Evolutionary conservation across 2,888 invertebrate genomes (phyloP).

Genomic region (Cyclophora albipunctata): DNA sequence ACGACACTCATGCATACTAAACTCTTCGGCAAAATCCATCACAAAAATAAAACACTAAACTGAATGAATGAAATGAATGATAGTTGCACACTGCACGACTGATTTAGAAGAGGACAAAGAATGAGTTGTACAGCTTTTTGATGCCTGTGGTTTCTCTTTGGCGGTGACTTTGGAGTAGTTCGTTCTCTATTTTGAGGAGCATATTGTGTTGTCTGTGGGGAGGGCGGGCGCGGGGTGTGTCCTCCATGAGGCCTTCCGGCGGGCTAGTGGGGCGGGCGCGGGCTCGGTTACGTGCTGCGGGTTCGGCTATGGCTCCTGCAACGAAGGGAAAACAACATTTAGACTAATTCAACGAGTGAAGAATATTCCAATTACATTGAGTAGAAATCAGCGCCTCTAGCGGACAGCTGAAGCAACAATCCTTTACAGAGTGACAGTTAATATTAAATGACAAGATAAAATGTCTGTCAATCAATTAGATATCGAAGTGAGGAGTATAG

Average conservation of each 20-base stretch:
- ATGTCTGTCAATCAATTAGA: no score
- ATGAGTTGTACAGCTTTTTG: slow-evolving; percentile 90
- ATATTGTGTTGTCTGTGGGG: slow-evolving; percentile 49
- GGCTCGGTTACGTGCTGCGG: no score
- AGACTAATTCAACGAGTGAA: not conserved
- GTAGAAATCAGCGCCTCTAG: no score
- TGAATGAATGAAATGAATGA: slow-evolving; percentile 22
- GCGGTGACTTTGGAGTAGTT: slow-evolving; percentile 86
- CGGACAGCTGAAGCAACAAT: no score
- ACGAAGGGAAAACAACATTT: slow-evolving; percentile 11
- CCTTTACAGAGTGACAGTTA: no score
- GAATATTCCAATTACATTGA: no score
- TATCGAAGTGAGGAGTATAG: no score
- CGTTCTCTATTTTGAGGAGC: slow-evolving; percentile 83
- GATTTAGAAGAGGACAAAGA: slow-evolving; percentile 88
- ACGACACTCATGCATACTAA: slow-evolving; percentile 53
- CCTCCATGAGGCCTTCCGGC: slow-evolving; percentile 1
- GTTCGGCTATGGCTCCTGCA: slow-evolving; percentile 62
- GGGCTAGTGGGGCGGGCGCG: not conserved
- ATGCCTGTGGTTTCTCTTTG: slow-evolving; percentile 89
- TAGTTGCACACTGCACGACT: no score
- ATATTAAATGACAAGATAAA: no score
- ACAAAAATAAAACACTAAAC: slow-evolving; percentile 23
- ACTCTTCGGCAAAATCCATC: slow-evolving; percentile 52
- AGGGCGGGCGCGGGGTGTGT: not conserved